Evolutionary conservation across 2,113 vertebrate species (phyloP).

Genomic region (Hydrochoerus hydrochaeris): DNA sequence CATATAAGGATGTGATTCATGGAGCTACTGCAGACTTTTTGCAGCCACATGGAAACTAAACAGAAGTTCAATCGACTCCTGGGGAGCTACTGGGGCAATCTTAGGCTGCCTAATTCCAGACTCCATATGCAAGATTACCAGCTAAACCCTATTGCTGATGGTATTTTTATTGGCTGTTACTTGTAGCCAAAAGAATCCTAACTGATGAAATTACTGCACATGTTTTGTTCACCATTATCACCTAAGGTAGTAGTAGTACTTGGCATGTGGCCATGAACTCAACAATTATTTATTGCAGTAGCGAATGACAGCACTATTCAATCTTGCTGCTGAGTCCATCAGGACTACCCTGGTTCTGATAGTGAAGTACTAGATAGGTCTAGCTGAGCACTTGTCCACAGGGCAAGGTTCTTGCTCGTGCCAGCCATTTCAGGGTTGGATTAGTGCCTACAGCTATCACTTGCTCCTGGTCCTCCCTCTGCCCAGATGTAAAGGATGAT

Average conservation of each 20-base stretch:
- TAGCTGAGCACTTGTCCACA: no score
- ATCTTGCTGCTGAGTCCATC: not conserved
- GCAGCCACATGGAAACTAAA: not conserved
- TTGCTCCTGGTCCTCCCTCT: not conserved
- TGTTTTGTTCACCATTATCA: not conserved
- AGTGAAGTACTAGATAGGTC: not conserved
- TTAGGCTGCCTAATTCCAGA: not conserved
- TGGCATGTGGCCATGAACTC: not conserved
- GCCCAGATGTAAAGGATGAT: not conserved
- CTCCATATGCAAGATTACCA: not conserved
- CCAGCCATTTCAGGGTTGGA: not conserved
- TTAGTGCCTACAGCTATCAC: not conserved
- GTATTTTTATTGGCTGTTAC: not conserved
- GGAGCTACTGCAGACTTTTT: not conserved
- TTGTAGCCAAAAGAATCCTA: slow-evolving; percentile 5
- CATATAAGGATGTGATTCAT: not conserved
- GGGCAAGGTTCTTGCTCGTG: not conserved
- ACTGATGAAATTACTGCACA: not conserved
- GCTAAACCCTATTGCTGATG: not conserved
- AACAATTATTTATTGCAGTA: not conserved
- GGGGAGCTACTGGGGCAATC: not conserved
- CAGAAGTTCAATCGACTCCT: not conserved
- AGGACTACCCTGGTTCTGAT: not conserved
- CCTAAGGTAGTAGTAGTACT: not conserved
- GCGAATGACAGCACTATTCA: not conserved